Conservation (phyloP, 2,888 invertebrate genomes). For the Rotaria sp. region DNA sequence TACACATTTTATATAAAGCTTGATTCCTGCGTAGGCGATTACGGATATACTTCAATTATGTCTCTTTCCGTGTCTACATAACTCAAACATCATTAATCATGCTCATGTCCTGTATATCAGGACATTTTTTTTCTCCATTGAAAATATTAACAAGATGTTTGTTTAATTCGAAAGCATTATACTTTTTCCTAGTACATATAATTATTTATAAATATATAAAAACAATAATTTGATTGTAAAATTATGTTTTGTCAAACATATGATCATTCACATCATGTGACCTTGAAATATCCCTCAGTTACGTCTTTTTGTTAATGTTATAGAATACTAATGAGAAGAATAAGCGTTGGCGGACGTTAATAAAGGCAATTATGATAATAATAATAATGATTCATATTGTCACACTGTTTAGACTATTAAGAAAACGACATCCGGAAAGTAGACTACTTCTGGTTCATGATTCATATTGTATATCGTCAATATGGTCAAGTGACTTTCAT, state of each 20-base stretch:
- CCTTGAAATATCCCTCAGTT: not conserved
- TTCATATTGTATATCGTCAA: no score
- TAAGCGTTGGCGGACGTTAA: not conserved
- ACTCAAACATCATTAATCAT: not conserved
- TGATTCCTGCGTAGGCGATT: not conserved
- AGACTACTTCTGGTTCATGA: not conserved
- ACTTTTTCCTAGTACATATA: not conserved
- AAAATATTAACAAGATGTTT: not conserved
- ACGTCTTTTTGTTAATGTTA: not conserved
- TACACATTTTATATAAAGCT: not conserved
- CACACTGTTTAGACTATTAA: not conserved
- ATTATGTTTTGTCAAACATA: not conserved
- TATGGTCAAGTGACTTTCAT: no score
- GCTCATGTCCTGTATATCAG: not conserved
- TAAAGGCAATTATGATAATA: not conserved
- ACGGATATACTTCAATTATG: not conserved
- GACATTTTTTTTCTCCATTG: not conserved
- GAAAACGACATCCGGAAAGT: not conserved
- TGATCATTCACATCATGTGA: not conserved
- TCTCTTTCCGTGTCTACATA: not conserved
- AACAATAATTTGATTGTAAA: not conserved
- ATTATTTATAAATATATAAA: not conserved
- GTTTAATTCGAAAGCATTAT: not conserved
- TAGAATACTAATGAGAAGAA: not conserved
- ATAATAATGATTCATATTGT: not conserved